A percentile compares a stretch with the other conserved stretches of the same genome.
Evolutionary conservation across 2,797 vertebrate genomes (phyloP).

Genomic region (Lithobates pipiens): DNA sequence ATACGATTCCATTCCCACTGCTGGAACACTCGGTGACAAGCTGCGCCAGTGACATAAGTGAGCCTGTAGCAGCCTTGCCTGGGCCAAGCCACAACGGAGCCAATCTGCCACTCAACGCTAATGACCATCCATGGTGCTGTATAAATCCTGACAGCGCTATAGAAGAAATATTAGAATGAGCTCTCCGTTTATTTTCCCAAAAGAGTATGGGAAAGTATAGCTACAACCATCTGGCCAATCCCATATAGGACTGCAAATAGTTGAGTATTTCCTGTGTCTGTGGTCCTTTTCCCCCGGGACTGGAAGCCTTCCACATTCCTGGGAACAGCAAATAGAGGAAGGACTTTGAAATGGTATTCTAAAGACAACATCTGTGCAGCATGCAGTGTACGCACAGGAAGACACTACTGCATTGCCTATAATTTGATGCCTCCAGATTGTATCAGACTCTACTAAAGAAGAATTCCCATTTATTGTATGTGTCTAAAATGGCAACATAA

Average conservation of each 20-base stretch:
- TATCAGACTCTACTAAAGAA: background rate
- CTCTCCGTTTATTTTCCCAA: constrained; percentile 23
- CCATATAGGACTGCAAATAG: constrained; percentile 43
- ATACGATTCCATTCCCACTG: constrained; percentile 16
- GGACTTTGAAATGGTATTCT: constrained; percentile 16
- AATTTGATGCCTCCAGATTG: background rate
- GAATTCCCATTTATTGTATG: background rate
- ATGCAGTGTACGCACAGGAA: constrained; percentile 17
- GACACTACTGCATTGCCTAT: background rate
- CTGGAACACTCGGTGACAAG: background rate
- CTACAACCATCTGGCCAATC: constrained; percentile 45
- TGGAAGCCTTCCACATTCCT: constrained; percentile 56
- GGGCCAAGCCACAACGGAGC: background rate
- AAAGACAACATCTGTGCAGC: constrained; percentile 46
- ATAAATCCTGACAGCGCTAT: background rate
- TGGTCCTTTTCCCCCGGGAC: constrained; percentile 52
- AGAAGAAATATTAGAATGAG: background rate
- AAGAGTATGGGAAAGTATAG: constrained; percentile 46
- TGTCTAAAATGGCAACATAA: background rate
- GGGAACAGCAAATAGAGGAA: constrained; percentile 47
- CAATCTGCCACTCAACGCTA: background rate
- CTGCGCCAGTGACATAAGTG: constrained; percentile 16
- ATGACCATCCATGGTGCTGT: background rate
- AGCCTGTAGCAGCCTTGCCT: background rate
- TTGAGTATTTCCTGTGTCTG: constrained; percentile 56